Evolutionary conservation across 2,888 invertebrate species (phyloP).

Genomic region (Ochropleura leucogaster): DNA sequence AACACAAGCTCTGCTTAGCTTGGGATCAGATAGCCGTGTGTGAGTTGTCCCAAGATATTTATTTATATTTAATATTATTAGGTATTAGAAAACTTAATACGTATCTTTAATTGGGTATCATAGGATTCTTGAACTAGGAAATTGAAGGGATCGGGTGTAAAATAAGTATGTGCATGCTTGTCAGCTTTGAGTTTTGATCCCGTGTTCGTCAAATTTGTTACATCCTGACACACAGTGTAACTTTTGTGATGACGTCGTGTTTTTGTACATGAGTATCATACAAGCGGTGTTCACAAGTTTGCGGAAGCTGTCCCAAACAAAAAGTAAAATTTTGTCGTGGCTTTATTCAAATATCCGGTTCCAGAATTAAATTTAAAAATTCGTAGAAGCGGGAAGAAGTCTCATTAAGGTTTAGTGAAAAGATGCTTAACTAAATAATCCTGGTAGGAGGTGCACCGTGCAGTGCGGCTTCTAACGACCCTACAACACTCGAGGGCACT

Average conservation of each 20-base stretch:
- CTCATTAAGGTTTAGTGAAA: slow-evolving; percentile 75
- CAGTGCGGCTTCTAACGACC: slow-evolving; percentile 81
- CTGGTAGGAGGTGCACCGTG: slow-evolving; percentile 67
- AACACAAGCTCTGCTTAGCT: too few relatives aligned
- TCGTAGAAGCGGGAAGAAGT: slow-evolving; percentile 63
- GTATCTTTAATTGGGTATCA: background rate
- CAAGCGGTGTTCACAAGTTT: background rate
- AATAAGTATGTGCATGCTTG: slow-evolving; percentile 4
- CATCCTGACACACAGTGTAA: slow-evolving; percentile 26
- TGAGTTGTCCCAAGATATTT: too few relatives aligned
- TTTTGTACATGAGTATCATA: slow-evolving; percentile 8
- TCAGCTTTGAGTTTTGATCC: slow-evolving; percentile 17
- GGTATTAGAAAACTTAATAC: slow-evolving; percentile 35
- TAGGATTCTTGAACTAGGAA: slow-evolving; percentile 1
- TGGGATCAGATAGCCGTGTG: too few relatives aligned
- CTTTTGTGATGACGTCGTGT: slow-evolving; percentile 21
- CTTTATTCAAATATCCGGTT: slow-evolving; percentile 27
- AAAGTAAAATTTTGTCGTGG: slow-evolving; percentile 20
- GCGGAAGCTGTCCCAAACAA: slow-evolving; percentile 23
- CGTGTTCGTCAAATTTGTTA: slow-evolving; percentile 20
- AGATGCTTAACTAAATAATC: slow-evolving; percentile 79
- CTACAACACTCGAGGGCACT: slow-evolving; percentile 78
- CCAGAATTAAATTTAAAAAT: slow-evolving; percentile 48
- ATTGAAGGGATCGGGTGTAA: slow-evolving; percentile 17
- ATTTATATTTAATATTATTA: too few relatives aligned